Evolutionary conservation across 2,797 vertebrate species (phyloP).

Genomic region (Chrysolophus pictus): DNA sequence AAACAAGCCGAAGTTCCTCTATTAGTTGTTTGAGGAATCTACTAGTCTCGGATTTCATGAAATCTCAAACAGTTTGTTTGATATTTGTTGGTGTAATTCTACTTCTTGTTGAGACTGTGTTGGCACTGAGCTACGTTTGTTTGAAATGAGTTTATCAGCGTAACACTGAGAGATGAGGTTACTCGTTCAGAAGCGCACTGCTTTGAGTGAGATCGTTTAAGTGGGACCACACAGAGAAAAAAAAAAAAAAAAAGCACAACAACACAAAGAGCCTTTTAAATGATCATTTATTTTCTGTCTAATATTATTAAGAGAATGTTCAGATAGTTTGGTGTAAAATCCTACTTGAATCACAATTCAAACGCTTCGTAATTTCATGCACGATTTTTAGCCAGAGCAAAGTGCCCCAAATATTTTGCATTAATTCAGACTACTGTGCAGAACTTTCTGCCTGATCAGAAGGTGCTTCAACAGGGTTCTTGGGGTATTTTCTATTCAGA

Average conservation of each 20-base stretch:
- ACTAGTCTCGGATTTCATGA: conserved; percentile 57
- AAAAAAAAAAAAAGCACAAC: no score
- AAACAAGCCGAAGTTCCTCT: background rate
- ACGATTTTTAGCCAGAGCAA: background rate
- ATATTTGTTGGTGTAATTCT: conserved; percentile 58
- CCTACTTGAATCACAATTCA: background rate
- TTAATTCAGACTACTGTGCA: background rate
- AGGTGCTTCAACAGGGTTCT: background rate
- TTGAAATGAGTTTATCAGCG: conserved; percentile 61
- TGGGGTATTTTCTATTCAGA: background rate
- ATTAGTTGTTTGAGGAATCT: conserved; percentile 39
- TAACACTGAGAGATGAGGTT: conserved; percentile 29
- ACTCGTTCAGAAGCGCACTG: conserved; percentile 37
- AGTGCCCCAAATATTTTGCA: background rate
- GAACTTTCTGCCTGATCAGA: background rate
- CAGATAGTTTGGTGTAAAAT: background rate
- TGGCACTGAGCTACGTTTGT: conserved; percentile 31
- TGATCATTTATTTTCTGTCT: background rate
- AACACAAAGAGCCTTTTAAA: background rate
- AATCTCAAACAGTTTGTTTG: conserved; percentile 37
- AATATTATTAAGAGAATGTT: background rate
- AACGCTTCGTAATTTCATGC: background rate
- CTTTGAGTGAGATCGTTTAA: conserved; percentile 46
- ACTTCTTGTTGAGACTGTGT: conserved; percentile 46
- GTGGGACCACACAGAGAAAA: background rate